Conservation (phyloP, 2,113 vertebrate species). For the Rhea pennata region DNA sequence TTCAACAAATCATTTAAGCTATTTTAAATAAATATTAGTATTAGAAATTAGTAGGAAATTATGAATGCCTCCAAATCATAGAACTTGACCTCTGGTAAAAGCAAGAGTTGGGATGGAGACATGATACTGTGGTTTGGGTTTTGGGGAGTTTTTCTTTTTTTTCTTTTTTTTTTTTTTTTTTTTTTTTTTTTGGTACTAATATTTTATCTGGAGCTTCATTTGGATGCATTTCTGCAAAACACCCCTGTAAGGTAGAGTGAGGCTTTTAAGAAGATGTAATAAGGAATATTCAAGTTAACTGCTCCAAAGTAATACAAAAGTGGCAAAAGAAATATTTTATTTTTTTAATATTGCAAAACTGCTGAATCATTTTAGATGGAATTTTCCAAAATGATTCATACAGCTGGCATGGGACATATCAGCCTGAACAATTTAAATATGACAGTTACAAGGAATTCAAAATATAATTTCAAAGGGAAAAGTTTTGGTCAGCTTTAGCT, state of each 20-base stretch:
- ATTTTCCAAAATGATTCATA: background rate
- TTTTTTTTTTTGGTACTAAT: background rate
- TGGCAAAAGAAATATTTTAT: background rate
- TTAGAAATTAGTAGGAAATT: background rate
- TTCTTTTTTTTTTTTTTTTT: background rate
- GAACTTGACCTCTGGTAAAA: background rate
- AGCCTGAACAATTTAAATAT: slow-evolving; percentile 15
- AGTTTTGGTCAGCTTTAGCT: slow-evolving; percentile 5
- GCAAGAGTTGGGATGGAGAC: background rate
- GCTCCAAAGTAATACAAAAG: background rate
- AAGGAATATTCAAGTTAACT: background rate
- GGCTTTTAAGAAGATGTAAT: background rate
- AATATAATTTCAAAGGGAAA: background rate
- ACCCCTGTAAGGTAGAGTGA: background rate
- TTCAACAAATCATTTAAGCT: background rate
- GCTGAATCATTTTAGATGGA: background rate
- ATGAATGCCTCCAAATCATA: background rate
- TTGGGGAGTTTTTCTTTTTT: no score
- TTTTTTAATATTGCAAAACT: background rate
- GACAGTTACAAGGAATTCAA: background rate
- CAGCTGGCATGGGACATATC: background rate
- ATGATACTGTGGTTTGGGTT: background rate
- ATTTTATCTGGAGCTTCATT: background rate
- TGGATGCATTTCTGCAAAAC: background rate
- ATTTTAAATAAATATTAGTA: background rate